Conservation (phyloP, 2,113 vertebrate genomes). For the Rhombomys opimus region DNA sequence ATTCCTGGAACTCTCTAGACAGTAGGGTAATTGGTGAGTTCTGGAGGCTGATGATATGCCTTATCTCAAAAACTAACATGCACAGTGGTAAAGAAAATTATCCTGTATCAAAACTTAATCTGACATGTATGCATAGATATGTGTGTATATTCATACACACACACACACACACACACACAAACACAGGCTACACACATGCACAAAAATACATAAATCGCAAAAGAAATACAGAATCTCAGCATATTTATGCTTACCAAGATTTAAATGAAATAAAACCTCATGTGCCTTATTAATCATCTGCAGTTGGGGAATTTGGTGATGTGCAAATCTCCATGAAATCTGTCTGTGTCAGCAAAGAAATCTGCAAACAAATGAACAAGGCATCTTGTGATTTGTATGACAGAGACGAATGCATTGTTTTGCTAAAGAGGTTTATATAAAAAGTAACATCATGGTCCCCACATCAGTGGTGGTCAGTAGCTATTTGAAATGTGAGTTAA, state of each 20-base stretch:
- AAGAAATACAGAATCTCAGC: background rate
- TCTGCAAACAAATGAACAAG: background rate
- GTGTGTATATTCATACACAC: background rate
- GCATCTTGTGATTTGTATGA: background rate
- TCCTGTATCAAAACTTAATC: background rate
- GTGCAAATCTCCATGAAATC: conserved; percentile 3
- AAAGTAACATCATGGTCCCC: background rate
- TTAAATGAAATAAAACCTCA: conserved; percentile 19
- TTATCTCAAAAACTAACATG: background rate
- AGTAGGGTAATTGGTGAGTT: background rate
- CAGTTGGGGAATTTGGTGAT: conserved; percentile 4
- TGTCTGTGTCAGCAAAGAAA: background rate
- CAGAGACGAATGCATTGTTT: background rate
- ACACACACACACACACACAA: background rate
- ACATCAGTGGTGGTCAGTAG: background rate
- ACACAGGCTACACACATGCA: background rate
- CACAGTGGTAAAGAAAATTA: background rate
- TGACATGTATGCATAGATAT: background rate
- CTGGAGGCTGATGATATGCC: no score
- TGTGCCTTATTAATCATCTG: conserved; percentile 13
- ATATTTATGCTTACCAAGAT: background rate
- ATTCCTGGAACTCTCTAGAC: background rate
- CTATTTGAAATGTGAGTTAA: conserved; percentile 30
- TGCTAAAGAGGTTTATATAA: background rate
- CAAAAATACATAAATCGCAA: background rate